Percentiles rank a stretch among this genome's conserved stretches.
phyloP scores from a whole-genome alignment of 2,113 vertebrate genomes.

The Cyanocitta stelleri region DNA sequence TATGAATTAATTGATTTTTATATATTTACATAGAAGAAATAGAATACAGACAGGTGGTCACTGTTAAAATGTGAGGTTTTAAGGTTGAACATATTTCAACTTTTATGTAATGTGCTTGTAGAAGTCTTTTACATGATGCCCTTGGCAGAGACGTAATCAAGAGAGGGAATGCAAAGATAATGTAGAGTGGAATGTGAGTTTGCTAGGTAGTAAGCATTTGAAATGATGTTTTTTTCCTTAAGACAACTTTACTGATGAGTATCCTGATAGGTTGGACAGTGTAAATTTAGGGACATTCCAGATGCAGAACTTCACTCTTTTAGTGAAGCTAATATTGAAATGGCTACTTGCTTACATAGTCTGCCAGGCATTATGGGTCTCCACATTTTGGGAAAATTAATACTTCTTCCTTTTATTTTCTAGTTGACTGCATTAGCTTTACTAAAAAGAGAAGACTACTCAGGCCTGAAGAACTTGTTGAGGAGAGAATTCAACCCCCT shows the following conservation, averaged over 20 bases:
- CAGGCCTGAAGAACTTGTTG: constrained; percentile 75
- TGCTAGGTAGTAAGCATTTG: neutral
- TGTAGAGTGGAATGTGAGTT: neutral
- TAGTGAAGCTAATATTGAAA: neutral
- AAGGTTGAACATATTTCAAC: neutral
- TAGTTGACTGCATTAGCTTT: constrained; percentile 91
- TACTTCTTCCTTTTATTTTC: neutral
- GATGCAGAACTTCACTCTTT: neutral
- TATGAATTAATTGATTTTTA: neutral
- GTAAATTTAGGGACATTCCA: neutral
- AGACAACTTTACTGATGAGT: neutral
- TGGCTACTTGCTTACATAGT: neutral
- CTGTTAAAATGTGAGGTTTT: neutral
- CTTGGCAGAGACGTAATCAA: neutral
- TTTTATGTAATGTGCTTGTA: neutral
- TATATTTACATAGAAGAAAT: neutral
- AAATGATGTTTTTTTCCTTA: neutral
- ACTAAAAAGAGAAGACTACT: constrained; percentile 87
- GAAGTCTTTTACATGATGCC: neutral
- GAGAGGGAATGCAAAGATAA: neutral
- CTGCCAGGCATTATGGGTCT: neutral
- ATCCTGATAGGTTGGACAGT: neutral
- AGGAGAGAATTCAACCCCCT: constrained; percentile 86
- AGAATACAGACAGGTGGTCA: neutral
- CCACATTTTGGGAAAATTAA: neutral